Evolutionary conservation across 2,888 invertebrate species (phyloP), one percentile per base, ranked within the genome.

Genomic region (Rapana venosa): DNA sequence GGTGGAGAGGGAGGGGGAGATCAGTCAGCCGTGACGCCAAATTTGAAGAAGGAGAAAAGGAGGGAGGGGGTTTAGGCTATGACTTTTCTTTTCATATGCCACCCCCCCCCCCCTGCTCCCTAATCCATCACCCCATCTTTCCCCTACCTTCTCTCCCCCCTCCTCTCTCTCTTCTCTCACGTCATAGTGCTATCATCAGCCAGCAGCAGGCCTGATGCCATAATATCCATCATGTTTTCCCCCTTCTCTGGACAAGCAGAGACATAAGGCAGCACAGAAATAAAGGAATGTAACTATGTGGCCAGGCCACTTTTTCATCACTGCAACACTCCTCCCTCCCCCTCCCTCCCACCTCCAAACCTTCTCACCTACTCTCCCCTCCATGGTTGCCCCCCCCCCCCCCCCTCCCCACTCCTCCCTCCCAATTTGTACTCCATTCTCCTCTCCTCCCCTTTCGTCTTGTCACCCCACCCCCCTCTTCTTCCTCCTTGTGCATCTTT

Each of bases 21-120:
- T 83, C 84, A 84, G 88, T 70, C 88, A 88, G 15, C 22, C 88
- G 35, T 30, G 66, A 20, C 30, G 32, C 22, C 32, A 84, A 58
- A 30, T 36, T 83, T 81, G 81, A 32, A 61, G 88, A 81, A 81
- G 61, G 26, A 88, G 83, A 88, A 66, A 47, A 26, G 15, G 58
- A 26, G 30, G 22, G n/a, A 30, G 74, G 22, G 74, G 2, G 30
- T 61, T 4, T 8, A 47, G 47, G 47, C 8, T 47, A 8, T 47
- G 47, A 66, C 66, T 66, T 66, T 13, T 61, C 17, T 61, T 66
- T 66, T 66, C 26, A 22, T 66, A 22, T 66, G 17, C 26, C 1
- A 35, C 35, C 32, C 35, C 30, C n/a, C n/a, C n/a, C 5, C 11
- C 74, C n/a, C 74, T 11, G 22, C n/a, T 11, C n/a, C 30, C 83